A percentile compares a stretch with the other conserved stretches of the same genome.
These are phyloP conservation scores for Smithornis capensis DNA, from an alignment of 2,113 vertebrate species.

Conservation along the genomic window DNA sequence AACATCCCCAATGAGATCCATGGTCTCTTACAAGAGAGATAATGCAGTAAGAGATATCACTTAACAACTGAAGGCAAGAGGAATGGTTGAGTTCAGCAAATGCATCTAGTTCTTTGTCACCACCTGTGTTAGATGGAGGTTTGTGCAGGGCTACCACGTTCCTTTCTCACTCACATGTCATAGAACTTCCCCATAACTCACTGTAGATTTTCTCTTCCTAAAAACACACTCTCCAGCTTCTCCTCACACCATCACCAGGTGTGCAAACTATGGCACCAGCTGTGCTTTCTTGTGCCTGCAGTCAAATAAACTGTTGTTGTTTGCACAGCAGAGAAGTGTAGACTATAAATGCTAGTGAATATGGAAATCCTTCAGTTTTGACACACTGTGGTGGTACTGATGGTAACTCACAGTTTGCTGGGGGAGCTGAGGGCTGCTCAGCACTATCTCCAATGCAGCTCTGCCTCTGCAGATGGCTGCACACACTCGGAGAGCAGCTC, in stretches of 20 bases:
- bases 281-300: not conserved
- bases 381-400: not conserved
- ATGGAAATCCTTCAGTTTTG: not conserved
- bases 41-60: not conserved
- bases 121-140: not conserved
- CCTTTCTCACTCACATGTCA: not conserved
- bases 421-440: not conserved
- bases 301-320: not conserved
- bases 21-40: not conserved
- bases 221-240: not conserved
- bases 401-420: not conserved
- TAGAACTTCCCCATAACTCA: not conserved
- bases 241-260: not conserved
- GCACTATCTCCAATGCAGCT: not conserved
- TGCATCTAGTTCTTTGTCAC: not conserved
- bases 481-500: not conserved
- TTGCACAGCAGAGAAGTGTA: not conserved
- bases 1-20: rapidly evolving
- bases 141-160: not conserved
- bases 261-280: not conserved
- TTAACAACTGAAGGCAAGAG: not conserved
- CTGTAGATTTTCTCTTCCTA: not conserved
- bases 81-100: not conserved
- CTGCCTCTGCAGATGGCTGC: not conserved
- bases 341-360: not conserved